Base-by-base conservation (phyloP, 1,140 invertebrate species). In the Leptinotarsa lineolata region DNA sequence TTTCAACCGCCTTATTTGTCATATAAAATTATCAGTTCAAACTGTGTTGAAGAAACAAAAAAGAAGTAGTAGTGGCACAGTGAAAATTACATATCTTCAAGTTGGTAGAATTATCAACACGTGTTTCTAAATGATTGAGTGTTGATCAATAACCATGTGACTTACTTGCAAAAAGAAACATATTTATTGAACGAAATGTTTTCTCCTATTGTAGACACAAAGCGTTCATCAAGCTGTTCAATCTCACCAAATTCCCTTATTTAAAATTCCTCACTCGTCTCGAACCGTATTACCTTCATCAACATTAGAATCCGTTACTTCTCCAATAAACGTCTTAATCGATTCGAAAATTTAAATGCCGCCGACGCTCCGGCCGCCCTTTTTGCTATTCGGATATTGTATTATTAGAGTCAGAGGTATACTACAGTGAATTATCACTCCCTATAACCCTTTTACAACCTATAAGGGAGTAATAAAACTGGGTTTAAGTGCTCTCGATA, bases 401-500 rank as follows among this genome's bases (percentile, higher is more conserved):
- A 70, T 76, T 76, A 69, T 72, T 60, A 76, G 68, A 70, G 72
- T 39, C 72, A 64, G 76, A 77, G 76, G 76, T 76, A 72, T 72
- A 73, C 69, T 79, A 72, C 73, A 70, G 72, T 79, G 76, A 80
- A 79, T 80, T 79, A 80, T 80, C 78, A 74, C 75, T 73, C 68
- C 76, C 73, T 71, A 75, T 81, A 81, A 81, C 81, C 80, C 81
- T 83, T 83, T 82, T 81, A 83, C 81, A 81, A 79, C 78, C 81
- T 82, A 80, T 83, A 78, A 81, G 81, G 80, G 81, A 79, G 77
- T 76, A 80, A 82, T 83, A 83, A 83, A 83, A 76, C 76, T 67
- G 77, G 75, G 78, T 81, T 81, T 80, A 81, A 81, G 80, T 81
- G 80, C 74, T 74, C 76, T 78, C 79, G 79, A 80, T 80, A 79